Conservation (phyloP, 2,797 vertebrate genomes). For the Mareca penelope region DNA sequence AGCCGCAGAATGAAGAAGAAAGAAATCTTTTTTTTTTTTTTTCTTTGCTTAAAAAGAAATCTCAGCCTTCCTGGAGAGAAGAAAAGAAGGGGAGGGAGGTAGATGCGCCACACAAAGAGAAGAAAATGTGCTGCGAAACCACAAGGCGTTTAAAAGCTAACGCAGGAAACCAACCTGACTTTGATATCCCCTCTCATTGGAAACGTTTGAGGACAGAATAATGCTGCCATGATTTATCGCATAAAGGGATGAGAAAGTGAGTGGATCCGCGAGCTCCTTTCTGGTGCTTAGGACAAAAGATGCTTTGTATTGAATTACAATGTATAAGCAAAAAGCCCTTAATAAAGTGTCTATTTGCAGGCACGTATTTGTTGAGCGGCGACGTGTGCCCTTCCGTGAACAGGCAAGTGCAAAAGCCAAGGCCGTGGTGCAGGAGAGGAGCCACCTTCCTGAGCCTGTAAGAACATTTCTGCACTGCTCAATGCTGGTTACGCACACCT, state of each 20-base stretch:
- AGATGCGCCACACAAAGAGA: constrained; percentile 31
- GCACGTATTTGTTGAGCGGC: not conserved
- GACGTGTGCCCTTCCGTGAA: not conserved
- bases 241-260: constrained; percentile 30
- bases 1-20: not conserved
- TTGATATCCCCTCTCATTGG: constrained; percentile 61
- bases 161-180: constrained; percentile 31
- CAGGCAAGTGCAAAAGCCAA: not conserved
- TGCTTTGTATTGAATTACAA: not conserved
- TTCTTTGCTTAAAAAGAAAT: constrained; percentile 15
- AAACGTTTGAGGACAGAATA: constrained; percentile 25
- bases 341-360: not conserved
- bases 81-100: constrained; percentile 30
- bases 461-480: not conserved
- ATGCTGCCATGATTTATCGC: constrained; percentile 18
- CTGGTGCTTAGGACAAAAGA: not conserved
- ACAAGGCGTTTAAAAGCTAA: constrained; percentile 46
- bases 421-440: not conserved
- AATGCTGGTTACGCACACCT: accelerated
- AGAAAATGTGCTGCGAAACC: constrained; percentile 53
- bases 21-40: not conserved
- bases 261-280: not conserved
- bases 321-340: not conserved
- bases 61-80: constrained; percentile 31
- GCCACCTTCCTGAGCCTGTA: accelerated